Evolutionary conservation across 2,797 vertebrate species (phyloP), one percentile per base, ranked within the genome.

Genomic region (Gymnoscopelus braueri): DNA sequence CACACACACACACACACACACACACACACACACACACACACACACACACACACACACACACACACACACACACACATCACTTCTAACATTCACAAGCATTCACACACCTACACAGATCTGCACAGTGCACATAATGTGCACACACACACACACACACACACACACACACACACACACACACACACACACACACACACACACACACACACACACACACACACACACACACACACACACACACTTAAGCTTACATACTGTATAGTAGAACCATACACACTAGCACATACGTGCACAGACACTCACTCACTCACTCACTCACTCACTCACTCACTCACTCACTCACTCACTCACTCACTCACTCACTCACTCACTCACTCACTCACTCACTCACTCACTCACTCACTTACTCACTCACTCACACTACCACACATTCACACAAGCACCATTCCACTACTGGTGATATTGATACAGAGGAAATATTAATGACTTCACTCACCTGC

Each of bases 401-500:
- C 57, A 59, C 29, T 19, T 1, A 19, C 19, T 19, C 19, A 19
- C 19, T 19, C 19, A 19, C 19, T 19, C 19, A 44, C 59, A 23
- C 62, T 3, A 65, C 51, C 53, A 56, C 48, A 23, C 39, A 49
- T 54, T 26, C 64, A 57, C 32, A 58, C 59, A 47, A n/a, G 47
- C 56, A 39, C 77, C 65, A 67, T 83, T 88, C 85, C 85, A 84
- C 80, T 62, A 1, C 49, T 86, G 80, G 88, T 86, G 83, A 88
- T 90, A 90, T 91, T 91, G 89, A 92, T 89, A 92, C 86, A 91
- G 89, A 89, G 84, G 84, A 92, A 91, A 92, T 90, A 91, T 91
- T 87, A 89, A 91, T 90, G 89, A 89, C 85, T 91, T 87, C 87
- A 90, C 88, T 91, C 89, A 91, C 88, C 87, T 89, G 90, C 88